Percentiles rank a stretch among this genome's conserved stretches.
phyloP scores from a whole-genome alignment of 2,797 vertebrate genomes.

The Mormyrops attenuatus region DNA sequence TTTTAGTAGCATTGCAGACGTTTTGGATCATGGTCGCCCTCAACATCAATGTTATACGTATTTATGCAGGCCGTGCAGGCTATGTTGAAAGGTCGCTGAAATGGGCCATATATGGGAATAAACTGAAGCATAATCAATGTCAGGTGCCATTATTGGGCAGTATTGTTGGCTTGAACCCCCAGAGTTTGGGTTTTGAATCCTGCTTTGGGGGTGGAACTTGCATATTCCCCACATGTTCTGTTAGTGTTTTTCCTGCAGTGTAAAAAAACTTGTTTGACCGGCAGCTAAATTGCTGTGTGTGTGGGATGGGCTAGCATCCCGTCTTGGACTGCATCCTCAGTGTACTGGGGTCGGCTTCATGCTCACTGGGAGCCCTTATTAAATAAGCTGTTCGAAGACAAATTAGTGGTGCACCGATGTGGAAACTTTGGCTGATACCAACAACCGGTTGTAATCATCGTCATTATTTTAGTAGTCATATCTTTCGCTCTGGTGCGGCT shows the following conservation, averaged over 20 bases:
- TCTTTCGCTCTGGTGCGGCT: not conserved
- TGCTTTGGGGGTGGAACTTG: not conserved
- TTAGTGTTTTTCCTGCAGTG: not conserved
- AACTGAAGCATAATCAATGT: not conserved
- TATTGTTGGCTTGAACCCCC: not conserved
- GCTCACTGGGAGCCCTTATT: not conserved
- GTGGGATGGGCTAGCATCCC: not conserved
- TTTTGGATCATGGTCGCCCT: conserved; percentile 21
- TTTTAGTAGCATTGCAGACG: conserved; percentile 5
- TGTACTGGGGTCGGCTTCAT: not conserved
- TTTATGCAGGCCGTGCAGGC: not conserved
- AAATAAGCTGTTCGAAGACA: not conserved
- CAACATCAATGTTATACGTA: not conserved
- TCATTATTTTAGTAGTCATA: not conserved
- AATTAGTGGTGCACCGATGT: not conserved
- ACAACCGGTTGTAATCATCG: not conserved
- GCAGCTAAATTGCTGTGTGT: not conserved
- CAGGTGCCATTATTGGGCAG: not conserved
- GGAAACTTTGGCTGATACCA: not conserved
- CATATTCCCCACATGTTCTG: not conserved
- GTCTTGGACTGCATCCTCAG: not conserved
- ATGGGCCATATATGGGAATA: not conserved
- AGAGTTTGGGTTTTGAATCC: not conserved
- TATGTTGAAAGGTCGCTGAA: not conserved
- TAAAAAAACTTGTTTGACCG: not conserved